A percentile compares a stretch with the other conserved stretches of the same genome.
These are phyloP conservation scores for Eilema griseolum DNA, from an alignment of 2,888 invertebrate species.

Conservation along the genomic window DNA sequence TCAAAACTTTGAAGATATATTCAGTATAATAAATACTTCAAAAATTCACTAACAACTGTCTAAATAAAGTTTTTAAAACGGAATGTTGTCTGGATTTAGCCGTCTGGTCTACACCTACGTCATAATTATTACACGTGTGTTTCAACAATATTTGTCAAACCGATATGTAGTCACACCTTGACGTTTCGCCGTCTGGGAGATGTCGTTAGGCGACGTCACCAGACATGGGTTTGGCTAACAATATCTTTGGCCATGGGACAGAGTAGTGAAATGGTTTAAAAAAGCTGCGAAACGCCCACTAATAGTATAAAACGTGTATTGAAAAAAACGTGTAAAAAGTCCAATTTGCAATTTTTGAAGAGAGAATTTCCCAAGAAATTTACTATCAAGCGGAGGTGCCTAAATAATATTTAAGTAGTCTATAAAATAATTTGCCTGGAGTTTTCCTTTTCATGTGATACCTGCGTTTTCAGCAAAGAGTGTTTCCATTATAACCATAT, in stretches of 20 bases:
- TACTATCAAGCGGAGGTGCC: background rate
- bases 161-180: slow-evolving; percentile 49
- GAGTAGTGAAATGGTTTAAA: background rate
- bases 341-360: background rate
- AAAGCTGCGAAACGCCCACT: background rate
- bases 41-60: slow-evolving; percentile 4
- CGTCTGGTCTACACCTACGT: slow-evolving; percentile 31
- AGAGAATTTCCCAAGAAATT: background rate
- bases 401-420: background rate
- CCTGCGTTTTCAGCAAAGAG: background rate
- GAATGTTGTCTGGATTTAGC: slow-evolving; percentile 35
- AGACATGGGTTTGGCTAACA: slow-evolving; percentile 38
- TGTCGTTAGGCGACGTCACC: slow-evolving; percentile 59
- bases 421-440: background rate
- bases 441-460: background rate
- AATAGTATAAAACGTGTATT: background rate
- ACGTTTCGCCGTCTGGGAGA: slow-evolving; percentile 59
- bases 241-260: slow-evolving; percentile 27
- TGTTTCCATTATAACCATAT: background rate
- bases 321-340: background rate
- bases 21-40: background rate
- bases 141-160: slow-evolving; percentile 43
- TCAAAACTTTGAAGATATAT: background rate
- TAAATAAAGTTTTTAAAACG: slow-evolving; percentile 10
- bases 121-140: slow-evolving; percentile 49